Base-by-base conservation (phyloP, 2,888 invertebrate species). In the Tinea pellionella region DNA sequence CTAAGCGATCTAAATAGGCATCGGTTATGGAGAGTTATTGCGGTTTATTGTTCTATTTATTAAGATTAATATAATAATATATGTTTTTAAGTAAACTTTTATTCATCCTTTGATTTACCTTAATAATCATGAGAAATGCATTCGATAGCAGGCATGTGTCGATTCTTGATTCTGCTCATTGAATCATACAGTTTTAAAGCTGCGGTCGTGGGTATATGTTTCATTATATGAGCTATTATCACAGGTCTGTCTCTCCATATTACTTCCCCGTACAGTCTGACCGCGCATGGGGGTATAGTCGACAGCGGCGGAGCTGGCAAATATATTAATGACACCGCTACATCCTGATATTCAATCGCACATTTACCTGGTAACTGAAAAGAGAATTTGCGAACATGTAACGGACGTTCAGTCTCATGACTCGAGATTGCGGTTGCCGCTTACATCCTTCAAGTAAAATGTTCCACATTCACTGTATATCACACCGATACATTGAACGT, bases 11-110 rank as follows among this genome's bases (percentile, higher is more conserved):
- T n/a, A n/a, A n/a, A n/a, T n/a, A n/a, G n/a, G n/a, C n/a, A n/a
- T n/a, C n/a, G 80, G 80, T 81, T 79, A 75, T 67, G 80, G 82
- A 80, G 69, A 74, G 77, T 79, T 81, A 37, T 24, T 24, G 3
- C 3, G 6, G 24, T 15, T 42, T 42, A 15, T 42, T 42, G 42
- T 13, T 42, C 42, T 47, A 47, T 47, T 47, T 47, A 15, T 18
- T 47, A 47, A 47, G 47, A 13, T 63, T 57, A 63, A 64, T 56
- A 29, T n/a, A n/a, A n/a, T n/a, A 41, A 37, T 37, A 37, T 9
- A 37, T 12, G 9, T 37, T 37, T 37, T 9, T 37, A 37, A 37
- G 2, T 30, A 7, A 4, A 30, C 30, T 30, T 30, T 30, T 9
- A 30, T 30, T 30, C 9, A 30, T 30, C 4, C 9, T 30, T 30